Conservation (phyloP, 2,888 invertebrate species). For the Noctua janthina region DNA sequence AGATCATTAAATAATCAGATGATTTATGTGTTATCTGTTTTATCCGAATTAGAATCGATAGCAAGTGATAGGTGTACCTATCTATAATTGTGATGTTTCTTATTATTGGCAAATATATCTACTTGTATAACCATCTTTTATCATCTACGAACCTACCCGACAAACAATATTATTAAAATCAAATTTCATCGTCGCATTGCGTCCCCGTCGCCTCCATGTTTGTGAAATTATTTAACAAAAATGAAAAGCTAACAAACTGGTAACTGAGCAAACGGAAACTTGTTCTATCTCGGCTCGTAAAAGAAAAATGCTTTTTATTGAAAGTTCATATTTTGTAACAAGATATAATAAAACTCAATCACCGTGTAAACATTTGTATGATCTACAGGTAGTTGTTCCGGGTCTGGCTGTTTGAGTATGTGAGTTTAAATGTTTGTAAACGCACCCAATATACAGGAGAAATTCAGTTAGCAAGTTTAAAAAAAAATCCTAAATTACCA, state of each 20-base stretch:
- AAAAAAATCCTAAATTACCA: not conserved
- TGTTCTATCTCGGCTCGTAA: not conserved
- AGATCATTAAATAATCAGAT: too few relatives aligned
- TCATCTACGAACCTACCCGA: not conserved
- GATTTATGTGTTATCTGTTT: too few relatives aligned
- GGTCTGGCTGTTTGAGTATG: too few relatives aligned
- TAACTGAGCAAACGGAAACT: slow-evolving; percentile 9
- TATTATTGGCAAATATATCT: not conserved
- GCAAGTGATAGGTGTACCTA: too few relatives aligned
- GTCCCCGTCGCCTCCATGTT: not conserved
- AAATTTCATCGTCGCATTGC: not conserved
- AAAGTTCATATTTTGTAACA: not conserved
- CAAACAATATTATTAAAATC: not conserved
- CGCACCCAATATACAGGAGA: too few relatives aligned
- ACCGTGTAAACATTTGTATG: too few relatives aligned
- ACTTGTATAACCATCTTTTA: not conserved
- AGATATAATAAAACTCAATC: not conserved
- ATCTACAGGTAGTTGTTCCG: too few relatives aligned
- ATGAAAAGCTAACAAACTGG: slow-evolving; percentile 26
- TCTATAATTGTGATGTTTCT: not conserved
- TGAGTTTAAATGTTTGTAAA: too few relatives aligned
- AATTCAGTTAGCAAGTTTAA: too few relatives aligned
- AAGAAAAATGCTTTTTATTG: not conserved
- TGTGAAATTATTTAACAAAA: slow-evolving; percentile 17
- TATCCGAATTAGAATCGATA: too few relatives aligned